Evolutionary conservation across 2,888 invertebrate genomes (phyloP).

Genomic region (Andrena bucephala): DNA sequence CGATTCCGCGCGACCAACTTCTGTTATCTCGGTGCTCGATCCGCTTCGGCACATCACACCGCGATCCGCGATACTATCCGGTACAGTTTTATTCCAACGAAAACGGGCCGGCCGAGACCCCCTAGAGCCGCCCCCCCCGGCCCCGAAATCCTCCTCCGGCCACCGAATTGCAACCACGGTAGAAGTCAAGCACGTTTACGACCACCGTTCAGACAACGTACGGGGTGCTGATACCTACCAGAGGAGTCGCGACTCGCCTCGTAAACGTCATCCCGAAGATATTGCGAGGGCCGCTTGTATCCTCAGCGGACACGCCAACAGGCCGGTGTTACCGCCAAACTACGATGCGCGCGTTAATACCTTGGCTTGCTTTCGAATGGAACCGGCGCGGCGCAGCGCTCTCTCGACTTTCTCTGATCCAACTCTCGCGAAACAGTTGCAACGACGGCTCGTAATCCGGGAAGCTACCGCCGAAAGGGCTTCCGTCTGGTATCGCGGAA

Average conservation of each 20-base stretch:
- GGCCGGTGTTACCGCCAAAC: constrained; percentile 21
- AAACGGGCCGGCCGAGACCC: not conserved
- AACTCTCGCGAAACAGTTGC: constrained; percentile 30
- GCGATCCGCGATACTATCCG: not conserved
- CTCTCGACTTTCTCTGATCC: constrained; percentile 44
- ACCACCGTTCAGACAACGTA: not conserved
- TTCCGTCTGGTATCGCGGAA: constrained; percentile 6
- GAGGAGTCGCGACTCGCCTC: constrained; percentile 1
- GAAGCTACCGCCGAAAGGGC: constrained; percentile 16
- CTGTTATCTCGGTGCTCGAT: constrained; percentile 14
- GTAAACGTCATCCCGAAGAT: constrained; percentile 26
- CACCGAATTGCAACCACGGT: not conserved
- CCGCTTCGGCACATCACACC: not conserved
- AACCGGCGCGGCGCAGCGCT: constrained; percentile 16
- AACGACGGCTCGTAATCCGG: constrained; percentile 47
- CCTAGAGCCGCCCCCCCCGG: not conserved
- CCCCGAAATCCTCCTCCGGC: not conserved
- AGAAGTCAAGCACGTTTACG: not conserved
- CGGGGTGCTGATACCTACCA: not conserved
- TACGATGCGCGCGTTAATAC: constrained; percentile 48
- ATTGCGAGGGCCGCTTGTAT: constrained; percentile 27
- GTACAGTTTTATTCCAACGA: not conserved
- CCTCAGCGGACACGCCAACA: constrained; percentile 24
- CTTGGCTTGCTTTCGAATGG: constrained; percentile 46
- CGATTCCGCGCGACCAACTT: constrained; percentile 7